Evolutionary conservation across 2,888 invertebrate species (phyloP), one percentile per base, ranked within the genome.

Genomic region (Nomada ferruginata): DNA sequence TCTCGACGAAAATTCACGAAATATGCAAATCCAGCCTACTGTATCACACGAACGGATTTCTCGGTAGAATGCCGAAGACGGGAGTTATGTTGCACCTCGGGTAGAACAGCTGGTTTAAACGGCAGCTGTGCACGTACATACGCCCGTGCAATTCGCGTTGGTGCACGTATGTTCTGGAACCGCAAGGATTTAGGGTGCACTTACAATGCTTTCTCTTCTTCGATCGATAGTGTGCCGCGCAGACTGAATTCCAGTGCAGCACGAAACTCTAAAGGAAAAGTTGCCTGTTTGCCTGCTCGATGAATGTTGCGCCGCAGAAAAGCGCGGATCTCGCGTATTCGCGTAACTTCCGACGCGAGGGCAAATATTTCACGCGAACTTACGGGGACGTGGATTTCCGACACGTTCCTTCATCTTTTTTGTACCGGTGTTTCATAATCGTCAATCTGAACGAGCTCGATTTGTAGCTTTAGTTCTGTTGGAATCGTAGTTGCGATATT

Each of bases 181-280:
- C 77, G 55, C 82, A 50, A 77, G 77, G 77, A 82, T 83, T 82
- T 71, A 83, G 82, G 74, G n/a, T 71, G 61, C 77, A 71, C 70
- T 77, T 63, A 68, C 77, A 73, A 76, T 64, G 82, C 63, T 76
- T 82, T 76, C 70, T 36, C 36, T 76, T 23, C 47, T 74, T 78
- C 82, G 82, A 74, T 83, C 83, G 83, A 83, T 81, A 83, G 53
- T 53, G 50, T 52, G 57, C 47, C 29, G 47, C 36, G 52, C 74
- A 71, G 52, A 52, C 69, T 61, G 74, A 68, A 80, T 78, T 81
- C 42, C 64, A 36, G 68, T 26, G 65, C 69, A 60, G 44, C 47
- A 42, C 55, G 61, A 72, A 72, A 68, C 57, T 52, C 26, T 9
- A 50, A 61, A 55, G 70, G 50, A 65, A 59, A 77, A 63, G 50